Conservation (phyloP, 2,797 vertebrate genomes). For the Chloroceryle inda region DNA sequence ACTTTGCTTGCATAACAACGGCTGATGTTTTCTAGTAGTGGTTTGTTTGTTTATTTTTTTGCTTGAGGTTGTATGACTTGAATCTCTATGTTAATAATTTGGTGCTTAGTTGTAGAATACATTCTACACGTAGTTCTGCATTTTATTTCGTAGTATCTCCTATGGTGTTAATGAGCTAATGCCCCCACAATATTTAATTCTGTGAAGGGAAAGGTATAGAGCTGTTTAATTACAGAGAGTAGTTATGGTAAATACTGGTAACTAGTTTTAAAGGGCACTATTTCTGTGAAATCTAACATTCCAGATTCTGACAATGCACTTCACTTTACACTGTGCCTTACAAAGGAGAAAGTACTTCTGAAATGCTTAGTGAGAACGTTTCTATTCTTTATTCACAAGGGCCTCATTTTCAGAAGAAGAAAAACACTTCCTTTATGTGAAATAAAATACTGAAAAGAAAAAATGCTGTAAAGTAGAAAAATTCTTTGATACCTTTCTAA, state of each 20-base stretch:
- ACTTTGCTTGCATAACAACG: background rate
- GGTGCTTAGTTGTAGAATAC: background rate
- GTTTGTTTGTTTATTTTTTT: background rate
- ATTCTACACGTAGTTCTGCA: background rate
- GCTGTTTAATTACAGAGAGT: background rate
- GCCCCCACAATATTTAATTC: background rate
- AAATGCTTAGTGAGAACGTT: background rate
- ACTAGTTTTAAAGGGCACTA: background rate
- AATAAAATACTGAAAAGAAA: conserved; percentile 24
- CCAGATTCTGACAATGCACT: background rate
- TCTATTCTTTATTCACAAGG: conserved; percentile 10
- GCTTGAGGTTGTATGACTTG: background rate
- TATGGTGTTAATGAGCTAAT: background rate
- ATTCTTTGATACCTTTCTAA: conserved; percentile 17
- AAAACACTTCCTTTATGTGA: background rate
- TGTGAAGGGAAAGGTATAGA: background rate
- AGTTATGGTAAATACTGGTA: background rate
- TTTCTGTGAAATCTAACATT: background rate
- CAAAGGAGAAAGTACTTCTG: conserved; percentile 5
- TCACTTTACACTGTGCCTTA: background rate
- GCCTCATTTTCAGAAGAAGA: background rate
- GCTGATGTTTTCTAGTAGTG: background rate
- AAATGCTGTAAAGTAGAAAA: background rate
- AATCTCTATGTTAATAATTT: background rate
- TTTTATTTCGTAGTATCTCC: background rate